Evolutionary conservation across 2,888 invertebrate genomes (phyloP), one percentile per base, ranked within the genome.

Genomic region (Blastobasis lacticolella): DNA sequence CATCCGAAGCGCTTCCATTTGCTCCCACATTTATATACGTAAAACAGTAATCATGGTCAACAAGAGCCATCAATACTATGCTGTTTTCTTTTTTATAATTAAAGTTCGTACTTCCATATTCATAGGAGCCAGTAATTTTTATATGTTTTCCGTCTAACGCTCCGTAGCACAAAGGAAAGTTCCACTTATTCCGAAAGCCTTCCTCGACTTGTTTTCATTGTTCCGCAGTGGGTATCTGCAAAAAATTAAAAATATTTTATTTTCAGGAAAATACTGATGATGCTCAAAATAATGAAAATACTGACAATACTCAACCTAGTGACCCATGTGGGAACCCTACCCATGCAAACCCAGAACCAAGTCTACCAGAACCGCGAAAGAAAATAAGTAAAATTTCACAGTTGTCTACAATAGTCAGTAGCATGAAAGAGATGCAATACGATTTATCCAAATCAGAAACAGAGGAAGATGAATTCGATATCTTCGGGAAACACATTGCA

Each of bases 31-130:
- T 9, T 23, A 48, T 48, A 10, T 50, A 51, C 7, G 51, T 23
- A 49, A 57, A 59, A 7, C 48, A 23, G 45, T 57, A 60, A 38
- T 57, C 40, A 23, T 38, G 40, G 41, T 48, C 48, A 10, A 63
- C 61, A 10, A 60, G 43, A n/a, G n/a, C n/a, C n/a, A n/a, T n/a
- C 37, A 66, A 52, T 10, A 64, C 55, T 10, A 61, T 53, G 44
- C 60, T 60, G 47, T 58, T 55, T 6, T 10, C 37, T 42, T 52
- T 48, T 55, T 64, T 63, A 51, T 66, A 63, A 54, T 62, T 62
- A 46, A 47, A 62, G 48, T 50, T 62, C 40, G 49, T 23, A 38
- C 55, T 55, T 36, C 62, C 63, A 53, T 51, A 50, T 37, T 52
- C 49, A 36, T 50, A 36, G 7, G 63, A 59, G 23, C 55, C 50